Percentiles rank a stretch among this genome's conserved stretches.
phyloP scores from a whole-genome alignment of 2,888 invertebrate species.

The Luperina nickerlii region DNA sequence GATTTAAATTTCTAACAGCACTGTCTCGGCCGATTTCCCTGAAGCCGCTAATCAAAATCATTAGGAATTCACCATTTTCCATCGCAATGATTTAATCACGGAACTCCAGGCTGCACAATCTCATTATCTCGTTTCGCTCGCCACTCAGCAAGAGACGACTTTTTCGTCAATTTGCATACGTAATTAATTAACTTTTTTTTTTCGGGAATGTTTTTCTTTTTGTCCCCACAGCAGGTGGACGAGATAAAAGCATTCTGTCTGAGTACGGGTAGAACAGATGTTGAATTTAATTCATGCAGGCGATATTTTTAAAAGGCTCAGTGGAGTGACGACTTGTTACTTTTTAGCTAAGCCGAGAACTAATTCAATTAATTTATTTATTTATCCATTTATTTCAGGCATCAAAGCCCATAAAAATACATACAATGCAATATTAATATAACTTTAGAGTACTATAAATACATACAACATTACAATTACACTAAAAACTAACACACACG shows the following conservation, averaged over 20 bases:
- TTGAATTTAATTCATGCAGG: constrained; percentile 64
- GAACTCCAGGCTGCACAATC: constrained; percentile 79
- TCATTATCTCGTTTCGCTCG: constrained; percentile 84
- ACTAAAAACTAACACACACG: too few species aligned
- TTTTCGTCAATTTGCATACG: constrained; percentile 88
- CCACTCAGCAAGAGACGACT: constrained; percentile 79
- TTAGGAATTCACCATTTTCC: constrained; percentile 75
- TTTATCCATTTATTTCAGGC: too few species aligned
- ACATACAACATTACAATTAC: too few species aligned
- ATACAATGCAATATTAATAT: too few species aligned
- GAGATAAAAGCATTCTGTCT: constrained; percentile 70
- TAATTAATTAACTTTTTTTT: constrained; percentile 89
- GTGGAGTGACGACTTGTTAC: not conserved
- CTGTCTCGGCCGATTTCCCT: not conserved
- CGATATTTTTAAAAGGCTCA: constrained; percentile 17
- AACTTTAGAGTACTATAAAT: too few species aligned
- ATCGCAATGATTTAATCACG: constrained; percentile 84
- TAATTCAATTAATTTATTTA: not conserved
- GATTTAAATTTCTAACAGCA: not conserved
- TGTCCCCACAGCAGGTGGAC: constrained; percentile 75
- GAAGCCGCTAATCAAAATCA: constrained; percentile 66
- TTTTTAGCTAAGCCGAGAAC: not conserved
- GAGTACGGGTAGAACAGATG: constrained; percentile 61
- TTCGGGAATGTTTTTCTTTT: constrained; percentile 77
- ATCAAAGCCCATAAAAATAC: too few species aligned